Evolutionary conservation across 92 coral and sea anemone species (phyloP), one percentile per base, ranked within the genome.

Genomic region (Parazoanthus swiftii): DNA sequence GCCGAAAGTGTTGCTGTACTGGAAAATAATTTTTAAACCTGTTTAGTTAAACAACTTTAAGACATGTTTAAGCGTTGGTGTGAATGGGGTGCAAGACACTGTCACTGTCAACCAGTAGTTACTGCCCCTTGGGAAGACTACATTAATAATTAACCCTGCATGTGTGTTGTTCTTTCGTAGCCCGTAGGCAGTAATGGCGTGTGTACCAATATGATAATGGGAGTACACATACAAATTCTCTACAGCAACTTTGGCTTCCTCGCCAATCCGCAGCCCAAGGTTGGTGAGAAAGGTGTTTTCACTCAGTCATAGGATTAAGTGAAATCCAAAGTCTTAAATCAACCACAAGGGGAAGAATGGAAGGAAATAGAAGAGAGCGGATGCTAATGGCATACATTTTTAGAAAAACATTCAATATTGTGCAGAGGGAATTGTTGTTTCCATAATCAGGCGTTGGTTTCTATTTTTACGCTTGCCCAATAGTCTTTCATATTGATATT

Each of bases 241-340:
- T 97, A 89, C 79, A 94, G 98, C 18, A 92, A 97, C 85, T 94
- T 94, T 94, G 99, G 99, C 33, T 97, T 93, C 88, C 86, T 97
- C 78, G 98, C 98, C 33, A 97, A 97, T 36, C 99, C 99, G 51
- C 99, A 97, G 77, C 93, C 99, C 11, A 92, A 92, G 98, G 99
- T 97, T 88, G 85, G 87, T 51, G 21, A 0, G 5, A 89, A 36
- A 43, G 3, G 11, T n/a, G 1, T 1, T 39, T 21, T 26, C 36
- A 21, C 44, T 74, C 56, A 2, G 3, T 76, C 7, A 63, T 76
- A 76, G 25, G 21, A 43, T 2, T 76, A 18, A 76, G 25, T 15
- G 11, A 25, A 71, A 63, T 63, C 21, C 26, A 0, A 20, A 63
- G 16, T 63, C 0, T 63, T 63, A 3, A 20, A 23, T 4, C 16